Base-by-base conservation (phyloP, 35 echinoderm and acorn worm genomes). In the Hemicentrotus pulcherrimus region DNA sequence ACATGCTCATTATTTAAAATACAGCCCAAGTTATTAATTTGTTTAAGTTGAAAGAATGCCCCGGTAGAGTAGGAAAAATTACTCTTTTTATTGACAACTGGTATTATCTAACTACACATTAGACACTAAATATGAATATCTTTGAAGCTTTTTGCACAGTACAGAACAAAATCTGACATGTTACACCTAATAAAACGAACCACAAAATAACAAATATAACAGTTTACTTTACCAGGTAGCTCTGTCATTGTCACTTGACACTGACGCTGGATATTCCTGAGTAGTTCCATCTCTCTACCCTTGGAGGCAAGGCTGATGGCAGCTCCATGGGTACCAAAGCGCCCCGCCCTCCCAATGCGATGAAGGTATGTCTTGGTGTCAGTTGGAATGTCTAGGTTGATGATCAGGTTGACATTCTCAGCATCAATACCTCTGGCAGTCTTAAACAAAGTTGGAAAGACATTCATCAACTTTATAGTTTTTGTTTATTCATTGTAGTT, bases 341-440 rank as follows among this genome's bases (percentile, higher is more conserved):
- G 52, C 22, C 98, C 98, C 13, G 98, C 98, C 92, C 98, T 88
- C 5, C 98, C 98, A 88, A 99, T 99, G 61, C 98, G 97, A 95
- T 99, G 98, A 14, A 99, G 65, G 86, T 99, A 99, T 2, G 98
- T 99, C 96, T 99, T 99, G 46, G 94, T 94, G 86, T 99, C 98
- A 33, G 86, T 61, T 0, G 98, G 98, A 47, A 99, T 96, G 92
- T 99, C 98, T 48, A 99, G 91, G 55, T 99, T 99, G 35, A 99
- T 94, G 71, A 99, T 96, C 7, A 99, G 96, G 91, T 99, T 99
- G 9, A 99, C 97, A 86, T 97, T 99, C 86, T 99, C 98, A 78
- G 98, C 98, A 97, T 99, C 98, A 86, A 99, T 99, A 45, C 98
- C 98, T 60, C 98, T 92, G 86, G 98, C 96, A 94, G 98, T 99